Conservation (phyloP, 2,888 invertebrate species). For the Tenthredo scrophulariae region DNA sequence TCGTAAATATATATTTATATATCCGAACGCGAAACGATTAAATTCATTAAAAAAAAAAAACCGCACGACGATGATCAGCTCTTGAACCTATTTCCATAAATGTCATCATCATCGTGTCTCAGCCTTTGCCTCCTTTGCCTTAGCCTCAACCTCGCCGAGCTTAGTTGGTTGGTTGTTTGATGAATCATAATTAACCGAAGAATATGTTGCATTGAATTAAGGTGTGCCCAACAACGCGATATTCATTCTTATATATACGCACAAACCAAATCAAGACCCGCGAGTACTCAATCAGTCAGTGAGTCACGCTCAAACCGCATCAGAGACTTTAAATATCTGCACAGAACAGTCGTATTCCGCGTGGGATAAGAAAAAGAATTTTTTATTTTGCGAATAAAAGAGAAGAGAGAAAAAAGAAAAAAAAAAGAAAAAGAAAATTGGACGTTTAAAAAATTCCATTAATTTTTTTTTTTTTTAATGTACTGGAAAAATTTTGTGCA, state of each 20-base stretch:
- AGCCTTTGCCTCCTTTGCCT: conserved; percentile 34
- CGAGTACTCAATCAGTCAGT: neutral
- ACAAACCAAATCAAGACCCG: conserved; percentile 55
- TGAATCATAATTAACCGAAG: conserved; percentile 68
- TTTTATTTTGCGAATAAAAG: neutral
- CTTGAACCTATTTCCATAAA: conserved; percentile 53
- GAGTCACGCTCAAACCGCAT: conserved; percentile 35
- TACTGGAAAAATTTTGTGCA: neutral
- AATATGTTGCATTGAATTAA: conserved; percentile 65
- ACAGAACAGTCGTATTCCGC: neutral
- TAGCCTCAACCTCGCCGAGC: conserved; percentile 48
- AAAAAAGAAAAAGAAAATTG: neutral
- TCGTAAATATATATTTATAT: no score
- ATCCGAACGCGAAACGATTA: neutral
- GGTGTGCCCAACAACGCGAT: conserved; percentile 59
- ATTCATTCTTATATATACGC: conserved; percentile 50
- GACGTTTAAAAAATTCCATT: neutral
- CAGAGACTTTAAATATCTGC: conserved; percentile 13
- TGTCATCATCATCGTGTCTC: conserved; percentile 45
- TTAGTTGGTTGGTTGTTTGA: conserved; percentile 49
- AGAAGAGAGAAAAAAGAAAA: no score
- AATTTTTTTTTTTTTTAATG: neutral
- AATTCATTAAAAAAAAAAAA: neutral
- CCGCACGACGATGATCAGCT: neutral
- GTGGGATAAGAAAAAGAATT: no score